phyloP scores from a whole-genome alignment of 2,797 vertebrate species.

The Centropyge bicolor region DNA sequence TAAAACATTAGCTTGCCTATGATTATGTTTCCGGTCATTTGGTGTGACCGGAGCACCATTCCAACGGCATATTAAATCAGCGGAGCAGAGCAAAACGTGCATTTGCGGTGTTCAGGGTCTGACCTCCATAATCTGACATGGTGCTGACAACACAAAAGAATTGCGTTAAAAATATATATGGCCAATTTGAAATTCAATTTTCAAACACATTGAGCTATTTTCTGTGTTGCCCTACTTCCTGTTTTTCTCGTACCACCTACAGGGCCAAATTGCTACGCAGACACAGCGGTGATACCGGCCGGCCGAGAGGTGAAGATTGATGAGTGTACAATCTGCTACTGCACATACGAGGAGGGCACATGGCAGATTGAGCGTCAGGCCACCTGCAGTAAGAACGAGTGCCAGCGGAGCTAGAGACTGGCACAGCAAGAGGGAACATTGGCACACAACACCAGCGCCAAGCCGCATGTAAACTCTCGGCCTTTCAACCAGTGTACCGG shows the following conservation, averaged over 20 bases:
- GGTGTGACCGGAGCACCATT: slow-evolving; percentile 21
- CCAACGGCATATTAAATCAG: slow-evolving; percentile 1
- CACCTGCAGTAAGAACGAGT: slow-evolving; percentile 97
- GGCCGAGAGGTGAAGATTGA: slow-evolving; percentile 97
- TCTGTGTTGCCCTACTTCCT: not conserved
- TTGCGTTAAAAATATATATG: slow-evolving; percentile 5
- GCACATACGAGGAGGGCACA: slow-evolving; percentile 97
- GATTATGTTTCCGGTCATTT: slow-evolving; percentile 7
- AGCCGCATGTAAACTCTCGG: slow-evolving; percentile 60
- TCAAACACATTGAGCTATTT: slow-evolving; percentile 20
- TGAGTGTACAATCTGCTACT: slow-evolving; percentile 98
- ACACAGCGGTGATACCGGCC: slow-evolving; percentile 95
- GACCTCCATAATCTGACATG: slow-evolving; percentile 30
- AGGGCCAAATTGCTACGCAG: slow-evolving; percentile 99
- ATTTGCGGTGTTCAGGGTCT: slow-evolving; percentile 26
- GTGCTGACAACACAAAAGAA: slow-evolving; percentile 32
- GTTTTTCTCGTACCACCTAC: slow-evolving; percentile 44
- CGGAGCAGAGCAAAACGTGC: slow-evolving; percentile 14
- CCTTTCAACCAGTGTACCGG: slow-evolving; percentile 74
- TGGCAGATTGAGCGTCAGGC: slow-evolving; percentile 98
- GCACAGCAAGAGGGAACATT: slow-evolving; percentile 37
- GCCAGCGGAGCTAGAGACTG: slow-evolving; percentile 90
- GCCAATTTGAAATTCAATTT: slow-evolving; percentile 39
- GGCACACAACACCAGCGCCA: slow-evolving; percentile 58
- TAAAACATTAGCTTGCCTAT: slow-evolving; percentile 1